phyloP scores from a whole-genome alignment of 2,113 vertebrate species.

The Campylorhamphus procurvoides region DNA sequence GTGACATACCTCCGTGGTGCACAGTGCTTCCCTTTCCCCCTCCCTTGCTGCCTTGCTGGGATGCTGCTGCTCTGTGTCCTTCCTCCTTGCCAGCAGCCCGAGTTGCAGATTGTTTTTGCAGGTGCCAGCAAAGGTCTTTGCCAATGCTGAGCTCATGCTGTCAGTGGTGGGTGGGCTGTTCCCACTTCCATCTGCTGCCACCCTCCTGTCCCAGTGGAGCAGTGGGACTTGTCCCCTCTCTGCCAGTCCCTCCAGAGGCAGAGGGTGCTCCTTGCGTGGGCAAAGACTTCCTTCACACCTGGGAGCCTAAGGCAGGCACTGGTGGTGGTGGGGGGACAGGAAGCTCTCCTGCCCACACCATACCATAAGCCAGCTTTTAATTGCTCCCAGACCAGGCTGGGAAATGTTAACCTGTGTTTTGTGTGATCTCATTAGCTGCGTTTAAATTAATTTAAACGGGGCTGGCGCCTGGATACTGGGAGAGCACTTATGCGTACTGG shows the following conservation, averaged over 20 bases:
- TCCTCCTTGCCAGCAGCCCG: neutral
- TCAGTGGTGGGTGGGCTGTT: neutral
- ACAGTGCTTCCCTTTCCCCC: accelerated
- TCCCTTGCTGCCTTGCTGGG: neutral
- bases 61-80: neutral
- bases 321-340: accelerated
- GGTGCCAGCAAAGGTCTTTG: neutral
- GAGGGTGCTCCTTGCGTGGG: accelerated
- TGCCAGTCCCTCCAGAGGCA: neutral
- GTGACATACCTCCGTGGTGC: neutral
- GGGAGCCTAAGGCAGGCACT: neutral
- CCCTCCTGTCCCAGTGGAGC: neutral
- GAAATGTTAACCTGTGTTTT: neutral
- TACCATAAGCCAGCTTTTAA: neutral
- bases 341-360: accelerated
- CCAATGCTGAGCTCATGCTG: neutral
- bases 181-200: neutral
- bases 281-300: neutral
- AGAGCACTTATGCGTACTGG: neutral
- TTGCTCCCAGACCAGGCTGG: neutral
- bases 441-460: neutral
- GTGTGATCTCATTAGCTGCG: neutral
- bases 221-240: neutral
- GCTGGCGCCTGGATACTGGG: neutral
- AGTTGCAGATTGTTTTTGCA: slow-evolving; percentile 2